phyloP scores from a whole-genome alignment of 2,113 vertebrate genomes.

The Seriola rivoliana region DNA sequence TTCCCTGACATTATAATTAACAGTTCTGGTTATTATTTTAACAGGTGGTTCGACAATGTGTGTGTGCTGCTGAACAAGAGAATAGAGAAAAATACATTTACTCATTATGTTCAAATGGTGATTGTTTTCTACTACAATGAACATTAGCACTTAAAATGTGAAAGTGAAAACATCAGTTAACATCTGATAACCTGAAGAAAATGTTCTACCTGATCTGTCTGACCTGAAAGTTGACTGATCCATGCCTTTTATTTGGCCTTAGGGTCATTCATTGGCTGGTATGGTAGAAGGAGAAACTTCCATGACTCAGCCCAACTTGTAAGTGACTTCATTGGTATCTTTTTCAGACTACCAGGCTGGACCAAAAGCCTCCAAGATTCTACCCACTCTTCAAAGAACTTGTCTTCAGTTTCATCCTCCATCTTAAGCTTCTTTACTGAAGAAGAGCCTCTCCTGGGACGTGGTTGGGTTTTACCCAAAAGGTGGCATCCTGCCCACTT shows the following conservation, averaged over 20 bases:
- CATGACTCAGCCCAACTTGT: constrained; percentile 72
- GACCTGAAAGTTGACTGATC: not conserved
- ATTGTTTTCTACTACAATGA: too few relatives aligned
- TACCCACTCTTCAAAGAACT: constrained; percentile 62
- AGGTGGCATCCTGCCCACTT: constrained; percentile 68
- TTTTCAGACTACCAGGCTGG: constrained; percentile 22
- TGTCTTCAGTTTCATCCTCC: constrained; percentile 19
- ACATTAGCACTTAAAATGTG: too few relatives aligned
- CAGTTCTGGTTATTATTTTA: too few relatives aligned
- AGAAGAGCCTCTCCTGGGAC: constrained; percentile 27
- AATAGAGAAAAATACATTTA: too few relatives aligned
- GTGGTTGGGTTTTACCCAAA: constrained; percentile 71
- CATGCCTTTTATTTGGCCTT: constrained; percentile 6
- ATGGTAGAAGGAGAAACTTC: constrained; percentile 68
- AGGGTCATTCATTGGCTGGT: not conserved
- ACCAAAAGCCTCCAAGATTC: constrained; percentile 72
- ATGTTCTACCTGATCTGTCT: not conserved
- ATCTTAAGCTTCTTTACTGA: not conserved
- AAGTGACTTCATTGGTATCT: constrained; percentile 12
- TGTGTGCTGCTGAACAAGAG: too few relatives aligned
- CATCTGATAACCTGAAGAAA: not conserved
- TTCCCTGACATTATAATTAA: not conserved
- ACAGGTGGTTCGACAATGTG: too few relatives aligned
- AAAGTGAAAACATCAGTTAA: too few relatives aligned
- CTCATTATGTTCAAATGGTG: too few relatives aligned